Conservation (phyloP, 2,888 invertebrate species). For the Abrostola triplasia region DNA sequence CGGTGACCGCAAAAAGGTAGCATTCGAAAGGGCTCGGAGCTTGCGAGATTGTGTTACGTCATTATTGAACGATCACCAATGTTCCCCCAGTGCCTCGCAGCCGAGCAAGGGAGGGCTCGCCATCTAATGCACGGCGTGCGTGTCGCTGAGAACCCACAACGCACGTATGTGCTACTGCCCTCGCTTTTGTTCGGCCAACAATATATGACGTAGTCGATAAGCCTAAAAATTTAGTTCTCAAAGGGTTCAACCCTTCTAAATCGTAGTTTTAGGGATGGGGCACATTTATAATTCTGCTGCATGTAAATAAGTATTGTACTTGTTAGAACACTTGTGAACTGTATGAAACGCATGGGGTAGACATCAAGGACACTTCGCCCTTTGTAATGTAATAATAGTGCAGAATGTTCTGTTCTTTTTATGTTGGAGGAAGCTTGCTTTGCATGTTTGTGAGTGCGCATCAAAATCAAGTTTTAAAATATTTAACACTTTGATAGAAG, state of each 20-base stretch:
- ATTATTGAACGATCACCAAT: constrained; percentile 75
- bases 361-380: constrained; percentile 84
- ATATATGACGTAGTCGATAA: constrained; percentile 73
- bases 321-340: constrained; percentile 85
- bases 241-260: constrained; percentile 86
- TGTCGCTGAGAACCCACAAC: constrained; percentile 60
- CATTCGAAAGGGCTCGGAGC: constrained; percentile 80
- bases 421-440: constrained; percentile 69
- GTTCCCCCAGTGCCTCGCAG: constrained; percentile 58
- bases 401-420: constrained; percentile 76
- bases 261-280: constrained; percentile 81
- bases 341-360: constrained; percentile 80
- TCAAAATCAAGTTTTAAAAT: constrained; percentile 40
- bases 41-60: constrained; percentile 84
- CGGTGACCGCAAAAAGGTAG: constrained; percentile 85
- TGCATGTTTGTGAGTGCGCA: constrained; percentile 59
- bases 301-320: constrained; percentile 87
- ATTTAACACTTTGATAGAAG: background rate
- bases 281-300: constrained; percentile 82
- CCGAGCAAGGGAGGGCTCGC: constrained; percentile 56
- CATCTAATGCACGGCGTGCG: constrained; percentile 63
- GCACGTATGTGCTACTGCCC: constrained; percentile 75
- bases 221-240: constrained; percentile 76
- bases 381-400: constrained; percentile 85
- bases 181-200: constrained; percentile 73